These are phyloP conservation scores for Aelia acuminata DNA, from an alignment of 2,888 invertebrate genomes.

Conservation along the genomic window DNA sequence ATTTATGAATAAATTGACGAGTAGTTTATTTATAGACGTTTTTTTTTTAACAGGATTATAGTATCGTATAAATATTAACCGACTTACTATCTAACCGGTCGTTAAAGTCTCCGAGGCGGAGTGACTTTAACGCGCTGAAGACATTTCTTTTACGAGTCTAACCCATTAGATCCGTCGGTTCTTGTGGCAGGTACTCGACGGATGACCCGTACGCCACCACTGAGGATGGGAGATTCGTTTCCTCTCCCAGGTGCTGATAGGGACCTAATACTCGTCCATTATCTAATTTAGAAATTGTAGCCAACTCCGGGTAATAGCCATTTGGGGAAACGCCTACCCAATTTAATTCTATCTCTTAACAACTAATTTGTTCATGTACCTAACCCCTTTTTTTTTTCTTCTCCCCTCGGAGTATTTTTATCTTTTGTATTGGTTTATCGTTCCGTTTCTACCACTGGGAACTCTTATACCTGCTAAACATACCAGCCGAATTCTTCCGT, in stretches of 20 bases:
- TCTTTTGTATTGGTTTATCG: background rate
- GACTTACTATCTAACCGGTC: background rate
- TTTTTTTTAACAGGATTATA: background rate
- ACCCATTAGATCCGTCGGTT: background rate
- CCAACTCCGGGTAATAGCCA: background rate
- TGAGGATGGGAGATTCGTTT: slow-evolving; percentile 9
- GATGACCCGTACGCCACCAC: background rate
- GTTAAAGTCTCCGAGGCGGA: slow-evolving; percentile 3
- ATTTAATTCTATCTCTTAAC: slow-evolving; percentile 51
- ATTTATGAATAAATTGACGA: background rate
- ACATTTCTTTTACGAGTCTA: slow-evolving; percentile 20
- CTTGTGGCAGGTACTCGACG: slow-evolving; percentile 8
- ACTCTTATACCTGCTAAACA: background rate
- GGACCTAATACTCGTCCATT: slow-evolving; percentile 12
- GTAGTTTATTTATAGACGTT: no score
- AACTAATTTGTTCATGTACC: slow-evolving; percentile 36
- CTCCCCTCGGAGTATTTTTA: background rate
- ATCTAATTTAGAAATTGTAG: slow-evolving; percentile 45
- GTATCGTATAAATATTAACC: slow-evolving; percentile 10
- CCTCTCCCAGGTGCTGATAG: slow-evolving; percentile 43
- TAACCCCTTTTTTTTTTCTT: slow-evolving; percentile 10
- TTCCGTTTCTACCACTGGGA: background rate
- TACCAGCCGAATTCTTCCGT: background rate
- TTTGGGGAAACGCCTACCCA: background rate
- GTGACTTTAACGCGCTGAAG: slow-evolving; percentile 3